These are phyloP conservation scores for Lucinisca nassula DNA, from an alignment of 2,888 invertebrate species.

Conservation along the genomic window DNA sequence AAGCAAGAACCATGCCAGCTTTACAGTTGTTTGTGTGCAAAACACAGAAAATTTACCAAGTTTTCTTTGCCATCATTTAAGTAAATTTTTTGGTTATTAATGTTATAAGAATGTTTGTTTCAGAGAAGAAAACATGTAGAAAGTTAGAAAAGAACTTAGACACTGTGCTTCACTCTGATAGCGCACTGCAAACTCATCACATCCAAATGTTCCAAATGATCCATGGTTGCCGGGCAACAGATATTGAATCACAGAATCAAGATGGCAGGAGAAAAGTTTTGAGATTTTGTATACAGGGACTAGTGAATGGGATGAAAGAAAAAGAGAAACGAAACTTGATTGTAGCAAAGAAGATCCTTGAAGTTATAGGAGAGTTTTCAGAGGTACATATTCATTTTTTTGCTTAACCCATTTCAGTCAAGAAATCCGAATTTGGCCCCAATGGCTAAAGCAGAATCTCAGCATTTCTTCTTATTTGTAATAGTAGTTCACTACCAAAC, in stretches of 20 bases:
- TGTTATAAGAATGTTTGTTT: too few species aligned
- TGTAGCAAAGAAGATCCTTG: constrained; percentile 33
- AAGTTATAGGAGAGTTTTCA: constrained; percentile 30
- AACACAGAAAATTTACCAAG: too few species aligned
- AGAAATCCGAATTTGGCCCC: too few species aligned
- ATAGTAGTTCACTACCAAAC: too few species aligned
- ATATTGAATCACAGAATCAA: not conserved
- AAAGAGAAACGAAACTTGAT: not conserved
- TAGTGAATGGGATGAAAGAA: not conserved
- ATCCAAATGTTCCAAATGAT: constrained; percentile 30
- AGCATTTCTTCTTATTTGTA: too few species aligned
- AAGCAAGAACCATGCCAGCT: too few species aligned
- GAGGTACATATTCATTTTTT: too few species aligned
- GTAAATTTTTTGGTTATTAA: too few species aligned
- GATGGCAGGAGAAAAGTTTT: not conserved
- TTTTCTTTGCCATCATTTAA: too few species aligned
- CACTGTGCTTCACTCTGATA: not conserved
- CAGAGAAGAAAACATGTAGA: constrained; percentile 34
- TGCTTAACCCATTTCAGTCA: too few species aligned
- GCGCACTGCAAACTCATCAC: constrained; percentile 18
- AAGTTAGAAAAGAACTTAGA: constrained; percentile 35
- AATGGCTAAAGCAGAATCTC: too few species aligned
- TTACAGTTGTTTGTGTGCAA: too few species aligned
- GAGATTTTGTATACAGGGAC: not conserved
- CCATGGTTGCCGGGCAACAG: constrained; percentile 20